Evolutionary conservation across 2,888 invertebrate species (phyloP).

Genomic region (Thereva nobilitata): DNA sequence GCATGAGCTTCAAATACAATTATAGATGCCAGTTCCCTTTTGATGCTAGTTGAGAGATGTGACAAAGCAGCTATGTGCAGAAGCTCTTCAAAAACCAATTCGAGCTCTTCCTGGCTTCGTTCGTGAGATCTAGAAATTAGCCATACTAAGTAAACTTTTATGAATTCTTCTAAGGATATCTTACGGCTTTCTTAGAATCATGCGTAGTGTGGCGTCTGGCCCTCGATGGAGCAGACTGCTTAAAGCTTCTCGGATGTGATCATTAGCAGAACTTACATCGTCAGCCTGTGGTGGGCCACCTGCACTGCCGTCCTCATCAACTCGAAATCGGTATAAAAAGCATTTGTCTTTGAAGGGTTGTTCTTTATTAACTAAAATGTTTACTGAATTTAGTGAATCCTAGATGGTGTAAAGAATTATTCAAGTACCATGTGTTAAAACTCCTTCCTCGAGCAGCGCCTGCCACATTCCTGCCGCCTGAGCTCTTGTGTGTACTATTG

Average conservation of each 20-base stretch:
- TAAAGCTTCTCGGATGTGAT: constrained; percentile 69
- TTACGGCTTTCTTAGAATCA: constrained; percentile 80
- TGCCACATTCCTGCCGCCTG: constrained; percentile 85
- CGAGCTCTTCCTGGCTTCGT: constrained; percentile 76
- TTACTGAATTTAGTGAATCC: not conserved
- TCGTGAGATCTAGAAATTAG: constrained; percentile 67
- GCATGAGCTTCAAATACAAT: constrained; percentile 80
- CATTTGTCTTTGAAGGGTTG: constrained; percentile 83
- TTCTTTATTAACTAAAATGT: constrained; percentile 70
- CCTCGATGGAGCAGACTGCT: constrained; percentile 70
- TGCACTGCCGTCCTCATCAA: constrained; percentile 70
- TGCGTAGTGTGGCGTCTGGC: constrained; percentile 77
- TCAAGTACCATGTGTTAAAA: constrained; percentile 68
- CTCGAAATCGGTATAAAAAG: constrained; percentile 78
- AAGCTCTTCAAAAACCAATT: constrained; percentile 81
- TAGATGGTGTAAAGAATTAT: not conserved
- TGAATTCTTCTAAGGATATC: constrained; percentile 48
- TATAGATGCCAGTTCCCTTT: constrained; percentile 76
- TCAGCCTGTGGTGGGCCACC: constrained; percentile 63
- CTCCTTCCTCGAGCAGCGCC: constrained; percentile 77
- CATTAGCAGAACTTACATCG: constrained; percentile 69
- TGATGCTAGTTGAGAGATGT: constrained; percentile 80
- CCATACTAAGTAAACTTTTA: too few relatives aligned
- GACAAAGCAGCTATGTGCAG: constrained; percentile 79
- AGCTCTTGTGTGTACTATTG: constrained; percentile 66